These are phyloP conservation scores for Aphelenchoides fujianensis DNA, from an alignment of 1,140 invertebrate species.

Conservation along the genomic window DNA sequence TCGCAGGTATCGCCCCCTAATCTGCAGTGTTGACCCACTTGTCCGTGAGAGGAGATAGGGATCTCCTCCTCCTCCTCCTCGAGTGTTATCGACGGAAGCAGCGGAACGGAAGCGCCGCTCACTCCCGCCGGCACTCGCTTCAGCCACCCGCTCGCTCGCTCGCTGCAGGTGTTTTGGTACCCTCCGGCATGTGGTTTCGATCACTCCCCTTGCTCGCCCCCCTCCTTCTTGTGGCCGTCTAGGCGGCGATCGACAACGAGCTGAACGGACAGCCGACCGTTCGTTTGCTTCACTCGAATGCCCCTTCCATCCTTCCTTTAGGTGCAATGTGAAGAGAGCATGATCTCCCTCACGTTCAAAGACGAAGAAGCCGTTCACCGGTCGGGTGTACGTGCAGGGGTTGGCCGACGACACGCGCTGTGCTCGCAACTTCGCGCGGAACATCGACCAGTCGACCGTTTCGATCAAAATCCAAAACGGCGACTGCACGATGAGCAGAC, in stretches of 20 bases:
- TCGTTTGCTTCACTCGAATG: slow-evolving; percentile 28
- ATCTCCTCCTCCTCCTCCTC: too few species aligned
- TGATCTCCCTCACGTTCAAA: slow-evolving; percentile 58
- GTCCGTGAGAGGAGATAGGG: too few species aligned
- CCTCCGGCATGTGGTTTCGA: not conserved
- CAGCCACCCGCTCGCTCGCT: too few species aligned
- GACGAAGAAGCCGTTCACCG: slow-evolving; percentile 60
- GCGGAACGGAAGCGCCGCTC: not conserved
- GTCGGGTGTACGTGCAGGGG: slow-evolving; percentile 52
- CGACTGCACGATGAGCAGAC: slow-evolving; percentile 59
- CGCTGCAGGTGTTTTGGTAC: not conserved
- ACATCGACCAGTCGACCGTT: slow-evolving; percentile 55
- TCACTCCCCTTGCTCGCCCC: slow-evolving; percentile 3
- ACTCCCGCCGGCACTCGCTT: not conserved
- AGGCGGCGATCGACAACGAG: slow-evolving; percentile 52
- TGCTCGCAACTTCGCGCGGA: slow-evolving; percentile 52
- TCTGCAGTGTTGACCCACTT: too few species aligned
- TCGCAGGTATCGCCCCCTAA: too few species aligned
- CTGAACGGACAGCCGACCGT: slow-evolving; percentile 50
- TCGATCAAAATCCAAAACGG: slow-evolving; percentile 57
- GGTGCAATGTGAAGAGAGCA: slow-evolving; percentile 46
- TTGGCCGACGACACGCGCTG: slow-evolving; percentile 34
- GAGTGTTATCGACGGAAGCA: not conserved
- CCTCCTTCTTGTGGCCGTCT: too few species aligned
- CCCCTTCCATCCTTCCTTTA: slow-evolving; percentile 9